These are phyloP conservation scores for Sinocyclocheilus anophthalmus DNA, from an alignment of 2,113 vertebrate species.

Conservation along the genomic window DNA sequence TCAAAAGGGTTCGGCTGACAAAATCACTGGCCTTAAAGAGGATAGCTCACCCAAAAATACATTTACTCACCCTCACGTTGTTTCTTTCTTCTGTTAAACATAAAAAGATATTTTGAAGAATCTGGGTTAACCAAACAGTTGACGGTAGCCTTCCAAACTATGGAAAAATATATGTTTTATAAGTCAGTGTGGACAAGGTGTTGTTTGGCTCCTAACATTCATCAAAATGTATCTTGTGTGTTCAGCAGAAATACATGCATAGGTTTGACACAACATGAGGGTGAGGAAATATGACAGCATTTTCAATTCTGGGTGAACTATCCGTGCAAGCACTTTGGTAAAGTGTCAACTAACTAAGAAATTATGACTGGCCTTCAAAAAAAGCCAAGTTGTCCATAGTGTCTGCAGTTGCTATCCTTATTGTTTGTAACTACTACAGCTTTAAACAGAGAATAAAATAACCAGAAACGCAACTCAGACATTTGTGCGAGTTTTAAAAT, in stretches of 20 bases:
- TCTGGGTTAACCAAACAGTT: too few relatives aligned
- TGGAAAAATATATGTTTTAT: too few relatives aligned
- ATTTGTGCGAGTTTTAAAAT: not conserved
- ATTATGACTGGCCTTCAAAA: not conserved
- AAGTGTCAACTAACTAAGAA: not conserved
- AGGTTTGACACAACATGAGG: not conserved
- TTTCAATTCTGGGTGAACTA: not conserved
- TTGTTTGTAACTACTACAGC: not conserved
- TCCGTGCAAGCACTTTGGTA: not conserved
- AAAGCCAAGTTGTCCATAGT: not conserved
- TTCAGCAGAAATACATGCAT: not conserved
- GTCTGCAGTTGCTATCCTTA: not conserved
- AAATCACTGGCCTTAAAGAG: not conserved
- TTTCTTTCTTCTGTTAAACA: not conserved
- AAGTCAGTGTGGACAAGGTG: too few relatives aligned
- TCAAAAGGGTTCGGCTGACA: too few relatives aligned
- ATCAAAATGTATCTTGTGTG: too few relatives aligned
- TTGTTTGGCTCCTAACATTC: too few relatives aligned
- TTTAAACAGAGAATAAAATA: not conserved
- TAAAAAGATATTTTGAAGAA: not conserved
- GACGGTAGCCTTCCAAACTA: too few relatives aligned
- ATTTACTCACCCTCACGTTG: too few relatives aligned
- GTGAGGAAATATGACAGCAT: too few relatives aligned
- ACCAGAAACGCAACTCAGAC: not conserved
- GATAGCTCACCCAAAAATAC: too few relatives aligned